Evolutionary conservation across 64 coral and sea anemone species (phyloP), one percentile per base, ranked within the genome.

Genomic region (Montipora foliosa): DNA sequence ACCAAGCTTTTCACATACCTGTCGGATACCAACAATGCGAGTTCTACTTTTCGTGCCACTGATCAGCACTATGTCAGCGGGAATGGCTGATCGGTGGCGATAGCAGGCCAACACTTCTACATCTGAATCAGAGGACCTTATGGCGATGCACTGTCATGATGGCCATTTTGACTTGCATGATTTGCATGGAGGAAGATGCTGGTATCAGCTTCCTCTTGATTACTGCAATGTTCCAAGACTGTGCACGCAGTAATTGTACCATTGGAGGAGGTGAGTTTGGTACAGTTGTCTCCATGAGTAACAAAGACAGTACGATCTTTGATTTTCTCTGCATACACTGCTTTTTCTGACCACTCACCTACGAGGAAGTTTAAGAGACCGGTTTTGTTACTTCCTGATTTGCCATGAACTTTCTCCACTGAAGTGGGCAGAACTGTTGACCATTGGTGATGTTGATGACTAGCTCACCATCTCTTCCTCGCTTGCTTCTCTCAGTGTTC

Each of bases 41-140:
- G 77, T 60, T 89, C 88, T 50, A 52, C 73, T 89, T 83, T 74
- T 82, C 48, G 93, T 79, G 77, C 93, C 89, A 91, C 89, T 87
- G 47, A 90, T 16, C 72, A 74, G 84, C 21, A 79, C 47, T 45
- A 94, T 94, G 15, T 89, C 49, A 62, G 92, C 92, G 89, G 1
- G 53, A 60, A 94, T 94, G 68, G 79, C 3, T 16, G 50, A 71
- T 93, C 24, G 24, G 24, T 74, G 92, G 75, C 61, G 53, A 79
- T 94, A 58, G 76, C 87, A 89, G 46, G 92, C 87, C 75, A 93
- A 71, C 47, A 93, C 83, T 80, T 93, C 91, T 20, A 89, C 92
- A 82, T 93, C 91, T 79, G 91, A 81, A 48, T 93, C 91, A 10
- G 62, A 93, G 24, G 83, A 93, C 37, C 81, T 88, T 67, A 83